These are phyloP conservation scores for Morelia viridis DNA, from an alignment of 2,797 vertebrate genomes.

Conservation along the genomic window DNA sequence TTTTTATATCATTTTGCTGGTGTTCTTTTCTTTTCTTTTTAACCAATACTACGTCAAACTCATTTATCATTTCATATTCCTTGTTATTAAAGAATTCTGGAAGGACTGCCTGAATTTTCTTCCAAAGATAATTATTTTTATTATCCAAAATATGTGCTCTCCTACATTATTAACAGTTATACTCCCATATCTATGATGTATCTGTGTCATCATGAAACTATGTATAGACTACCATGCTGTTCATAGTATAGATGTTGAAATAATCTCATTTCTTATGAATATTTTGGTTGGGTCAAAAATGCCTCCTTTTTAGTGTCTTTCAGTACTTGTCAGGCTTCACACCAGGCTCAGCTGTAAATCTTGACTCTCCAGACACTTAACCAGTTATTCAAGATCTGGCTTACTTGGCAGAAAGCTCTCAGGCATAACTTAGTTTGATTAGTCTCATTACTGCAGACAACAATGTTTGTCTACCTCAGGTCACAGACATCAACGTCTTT, in stretches of 20 bases:
- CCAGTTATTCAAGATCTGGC: neutral
- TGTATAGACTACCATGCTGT: neutral
- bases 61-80: slow-evolving; percentile 20
- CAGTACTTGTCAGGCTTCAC: neutral
- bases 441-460: neutral
- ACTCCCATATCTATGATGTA: neutral
- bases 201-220: neutral
- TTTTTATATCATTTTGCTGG: slow-evolving; percentile 10
- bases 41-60: neutral
- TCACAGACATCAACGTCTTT: neutral
- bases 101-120: neutral
- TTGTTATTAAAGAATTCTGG: slow-evolving; percentile 5
- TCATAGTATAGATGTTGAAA: neutral
- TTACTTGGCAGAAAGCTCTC: neutral
- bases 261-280: neutral
- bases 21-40: neutral
- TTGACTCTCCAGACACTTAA: neutral
- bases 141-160: neutral
- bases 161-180: neutral
- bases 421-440: neutral
- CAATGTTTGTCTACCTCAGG: neutral
- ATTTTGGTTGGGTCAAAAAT: neutral
- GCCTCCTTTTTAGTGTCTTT: neutral
- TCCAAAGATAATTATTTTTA: neutral
- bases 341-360: neutral